Evolutionary conservation across 2,888 invertebrate genomes (phyloP).

Genomic region (Cerceris rybyensis): DNA sequence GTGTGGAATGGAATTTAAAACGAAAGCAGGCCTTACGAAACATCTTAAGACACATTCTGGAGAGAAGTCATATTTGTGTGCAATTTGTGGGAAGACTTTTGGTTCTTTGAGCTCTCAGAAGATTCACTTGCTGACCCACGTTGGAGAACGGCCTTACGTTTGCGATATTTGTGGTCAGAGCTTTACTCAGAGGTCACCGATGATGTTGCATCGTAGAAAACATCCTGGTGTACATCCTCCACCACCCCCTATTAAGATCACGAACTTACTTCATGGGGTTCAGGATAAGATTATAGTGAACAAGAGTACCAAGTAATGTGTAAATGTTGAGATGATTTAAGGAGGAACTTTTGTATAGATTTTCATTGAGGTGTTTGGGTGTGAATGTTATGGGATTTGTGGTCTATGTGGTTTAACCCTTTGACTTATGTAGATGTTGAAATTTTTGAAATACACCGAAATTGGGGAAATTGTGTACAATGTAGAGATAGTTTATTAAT

Average conservation of each 20-base stretch:
- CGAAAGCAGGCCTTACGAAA: constrained; percentile 76
- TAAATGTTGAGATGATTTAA: not conserved
- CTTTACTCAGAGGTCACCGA: constrained; percentile 77
- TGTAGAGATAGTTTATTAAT: too few species aligned
- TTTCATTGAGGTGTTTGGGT: not conserved
- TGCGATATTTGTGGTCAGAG: constrained; percentile 78
- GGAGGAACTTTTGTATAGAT: not conserved
- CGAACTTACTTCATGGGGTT: constrained; percentile 75
- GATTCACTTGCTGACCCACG: constrained; percentile 74
- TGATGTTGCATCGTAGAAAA: constrained; percentile 77
- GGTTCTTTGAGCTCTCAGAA: constrained; percentile 76
- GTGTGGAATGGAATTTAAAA: constrained; percentile 78
- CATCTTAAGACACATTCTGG: constrained; percentile 75
- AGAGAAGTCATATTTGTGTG: constrained; percentile 76
- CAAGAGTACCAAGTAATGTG: constrained; percentile 51
- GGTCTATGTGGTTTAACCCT: too few species aligned
- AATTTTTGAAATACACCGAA: too few species aligned
- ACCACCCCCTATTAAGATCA: constrained; percentile 78
- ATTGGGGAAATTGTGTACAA: too few species aligned
- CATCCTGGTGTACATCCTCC: constrained; percentile 76
- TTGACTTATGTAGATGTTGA: too few species aligned
- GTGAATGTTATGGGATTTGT: too few species aligned
- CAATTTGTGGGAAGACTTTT: constrained; percentile 76
- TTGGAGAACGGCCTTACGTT: constrained; percentile 76
- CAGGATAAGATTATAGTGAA: constrained; percentile 74